Conservation (phyloP, 2,888 invertebrate genomes). For the Rhingia rostrata region DNA sequence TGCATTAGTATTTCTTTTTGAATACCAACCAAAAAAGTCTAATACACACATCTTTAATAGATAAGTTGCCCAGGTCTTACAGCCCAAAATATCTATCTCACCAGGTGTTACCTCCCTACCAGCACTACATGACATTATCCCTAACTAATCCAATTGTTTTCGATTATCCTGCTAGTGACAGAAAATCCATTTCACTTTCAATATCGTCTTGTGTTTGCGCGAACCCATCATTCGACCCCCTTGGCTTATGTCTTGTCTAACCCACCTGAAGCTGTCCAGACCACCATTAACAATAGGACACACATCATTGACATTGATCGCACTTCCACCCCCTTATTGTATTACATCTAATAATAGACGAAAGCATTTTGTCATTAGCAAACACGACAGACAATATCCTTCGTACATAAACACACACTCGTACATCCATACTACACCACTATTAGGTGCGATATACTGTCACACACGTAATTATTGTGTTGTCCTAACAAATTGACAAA, state of each 20-base stretch:
- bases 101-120: not conserved
- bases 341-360: slow-evolving; percentile 69
- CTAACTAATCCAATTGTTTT: not conserved
- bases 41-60: too few species aligned
- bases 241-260: not conserved
- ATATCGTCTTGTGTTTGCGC: slow-evolving; percentile 15
- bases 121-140: not conserved
- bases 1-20: too few species aligned
- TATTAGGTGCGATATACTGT: slow-evolving; percentile 58
- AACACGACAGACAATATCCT: slow-evolving; percentile 16
- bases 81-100: not conserved
- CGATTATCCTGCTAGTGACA: slow-evolving; percentile 33
- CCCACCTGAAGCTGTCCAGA: slow-evolving; percentile 38
- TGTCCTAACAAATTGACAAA: slow-evolving; percentile 74
- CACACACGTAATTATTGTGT: slow-evolving; percentile 73
- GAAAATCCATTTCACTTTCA: slow-evolving; percentile 58
- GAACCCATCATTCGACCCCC: not conserved
- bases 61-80: too few species aligned
- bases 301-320: slow-evolving; percentile 71
- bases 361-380: slow-evolving; percentile 70
- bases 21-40: too few species aligned
- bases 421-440: slow-evolving; percentile 3
- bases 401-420: not conserved
- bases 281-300: slow-evolving; percentile 61
- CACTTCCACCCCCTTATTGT: slow-evolving; percentile 60